A percentile compares a stretch with the other conserved stretches of the same genome.
These are phyloP conservation scores for Theonella swinhoei DNA, from an alignment of 37 sponge, comb jelly and placozoan species.

Conservation along the genomic window DNA sequence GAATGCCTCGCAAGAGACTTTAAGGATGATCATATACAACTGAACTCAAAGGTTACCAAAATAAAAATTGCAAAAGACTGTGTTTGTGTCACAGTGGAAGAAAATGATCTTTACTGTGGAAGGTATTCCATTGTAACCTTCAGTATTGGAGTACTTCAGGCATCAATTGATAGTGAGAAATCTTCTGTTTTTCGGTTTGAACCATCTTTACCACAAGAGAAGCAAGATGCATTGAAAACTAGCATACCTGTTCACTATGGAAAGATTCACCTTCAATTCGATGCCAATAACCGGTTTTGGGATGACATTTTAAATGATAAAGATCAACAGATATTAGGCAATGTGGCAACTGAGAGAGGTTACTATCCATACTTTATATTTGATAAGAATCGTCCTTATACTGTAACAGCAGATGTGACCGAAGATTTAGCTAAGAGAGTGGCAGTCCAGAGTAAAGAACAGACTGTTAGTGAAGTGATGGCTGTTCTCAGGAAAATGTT, in stretches of 20 bases:
- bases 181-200: too few relatives aligned
- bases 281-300: slow-evolving; percentile 64
- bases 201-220: slow-evolving; percentile 38
- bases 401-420: slow-evolving; percentile 41
- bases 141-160: slow-evolving; percentile 59
- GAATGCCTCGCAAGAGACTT: slow-evolving; percentile 37
- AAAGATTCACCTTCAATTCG: slow-evolving; percentile 23
- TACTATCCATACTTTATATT: slow-evolving; percentile 32
- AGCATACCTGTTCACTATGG: too few relatives aligned
- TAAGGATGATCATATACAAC: slow-evolving; percentile 24
- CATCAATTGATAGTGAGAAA: too few relatives aligned
- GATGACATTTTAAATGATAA: too few relatives aligned
- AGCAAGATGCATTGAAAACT: slow-evolving; percentile 25
- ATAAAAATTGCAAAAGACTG: slow-evolving; percentile 52
- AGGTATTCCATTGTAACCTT: slow-evolving; percentile 48
- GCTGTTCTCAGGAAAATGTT: slow-evolving; percentile 51
- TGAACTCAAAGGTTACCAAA: slow-evolving; percentile 29
- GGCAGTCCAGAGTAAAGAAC: background rate
- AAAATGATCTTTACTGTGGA: slow-evolving; percentile 46
- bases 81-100: slow-evolving; percentile 52
- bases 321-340: slow-evolving; percentile 14
- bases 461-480: slow-evolving; percentile 41
- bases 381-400: slow-evolving; percentile 12
- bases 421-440: slow-evolving; percentile 33
- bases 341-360: slow-evolving; percentile 18